phyloP scores from a whole-genome alignment of 2,797 vertebrate species.

The Otolemur crassicaudatus region DNA sequence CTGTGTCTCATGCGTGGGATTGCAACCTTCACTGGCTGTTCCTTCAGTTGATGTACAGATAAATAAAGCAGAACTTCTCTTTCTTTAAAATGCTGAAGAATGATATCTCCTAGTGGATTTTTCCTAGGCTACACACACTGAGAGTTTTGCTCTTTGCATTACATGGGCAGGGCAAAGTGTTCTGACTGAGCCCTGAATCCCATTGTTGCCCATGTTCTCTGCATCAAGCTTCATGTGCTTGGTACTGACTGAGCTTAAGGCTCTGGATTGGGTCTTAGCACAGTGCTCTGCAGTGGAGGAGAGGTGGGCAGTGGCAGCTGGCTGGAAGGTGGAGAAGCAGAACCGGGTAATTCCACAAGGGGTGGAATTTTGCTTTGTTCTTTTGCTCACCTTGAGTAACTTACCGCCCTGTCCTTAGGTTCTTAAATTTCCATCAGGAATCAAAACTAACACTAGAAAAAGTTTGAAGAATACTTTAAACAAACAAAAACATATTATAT shows the following conservation, averaged over 20 bases:
- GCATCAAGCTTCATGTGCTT: neutral
- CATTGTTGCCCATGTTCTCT: neutral
- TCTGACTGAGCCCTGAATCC: neutral
- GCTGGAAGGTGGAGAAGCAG: neutral
- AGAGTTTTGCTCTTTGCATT: neutral
- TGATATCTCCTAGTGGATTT: neutral
- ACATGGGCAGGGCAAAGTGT: neutral
- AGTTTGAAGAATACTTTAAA: constrained; percentile 43
- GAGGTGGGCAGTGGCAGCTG: neutral
- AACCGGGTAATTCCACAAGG: neutral
- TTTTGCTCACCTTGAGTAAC: constrained; percentile 30
- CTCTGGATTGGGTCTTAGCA: neutral
- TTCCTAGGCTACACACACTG: neutral
- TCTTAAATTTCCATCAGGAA: neutral
- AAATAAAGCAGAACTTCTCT: neutral
- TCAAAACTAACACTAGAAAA: constrained; percentile 35
- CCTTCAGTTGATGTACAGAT: neutral
- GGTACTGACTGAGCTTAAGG: neutral
- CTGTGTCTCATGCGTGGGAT: neutral
- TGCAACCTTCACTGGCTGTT: neutral
- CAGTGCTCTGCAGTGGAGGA: neutral
- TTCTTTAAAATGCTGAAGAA: neutral
- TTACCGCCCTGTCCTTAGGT: neutral
- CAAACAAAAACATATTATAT: neutral
- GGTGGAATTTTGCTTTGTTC: constrained; percentile 10